These are phyloP conservation scores for Sinocyclocheilus anshuiensis DNA, from an alignment of 2,113 vertebrate genomes.

Conservation along the genomic window DNA sequence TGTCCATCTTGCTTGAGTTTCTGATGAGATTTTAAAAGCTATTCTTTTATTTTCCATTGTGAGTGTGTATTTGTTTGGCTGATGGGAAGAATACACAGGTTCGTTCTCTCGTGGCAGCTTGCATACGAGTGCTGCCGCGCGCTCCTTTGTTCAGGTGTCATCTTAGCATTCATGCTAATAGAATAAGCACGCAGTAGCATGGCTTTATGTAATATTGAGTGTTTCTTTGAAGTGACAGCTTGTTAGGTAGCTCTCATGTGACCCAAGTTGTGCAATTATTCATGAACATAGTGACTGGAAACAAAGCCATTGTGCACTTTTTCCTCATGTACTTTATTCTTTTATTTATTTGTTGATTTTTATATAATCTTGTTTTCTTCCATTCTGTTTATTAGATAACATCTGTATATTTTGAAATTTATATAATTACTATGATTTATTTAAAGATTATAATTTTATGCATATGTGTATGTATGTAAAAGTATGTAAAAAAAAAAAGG, in stretches of 20 bases:
- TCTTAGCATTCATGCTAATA: constrained; percentile 78
- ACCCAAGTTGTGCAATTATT: constrained; percentile 86
- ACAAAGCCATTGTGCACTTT: constrained; percentile 86
- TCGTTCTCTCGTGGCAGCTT: constrained; percentile 39
- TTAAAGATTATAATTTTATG: background rate
- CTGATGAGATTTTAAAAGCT: constrained; percentile 28
- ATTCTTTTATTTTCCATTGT: constrained; percentile 16
- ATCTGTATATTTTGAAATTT: background rate
- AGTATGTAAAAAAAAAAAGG: no score
- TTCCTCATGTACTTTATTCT: constrained; percentile 65
- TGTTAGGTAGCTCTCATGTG: constrained; percentile 84
- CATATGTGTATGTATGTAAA: no score
- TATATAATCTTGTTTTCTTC: background rate
- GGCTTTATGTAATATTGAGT: constrained; percentile 87
- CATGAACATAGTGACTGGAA: constrained; percentile 86
- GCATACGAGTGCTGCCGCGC: constrained; percentile 25
- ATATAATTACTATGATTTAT: background rate
- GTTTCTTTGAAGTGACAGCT: constrained; percentile 86
- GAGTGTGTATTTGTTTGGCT: background rate
- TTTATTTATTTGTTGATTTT: constrained; percentile 53
- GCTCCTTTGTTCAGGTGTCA: constrained; percentile 69
- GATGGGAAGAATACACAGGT: constrained; percentile 32
- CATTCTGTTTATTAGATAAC: background rate
- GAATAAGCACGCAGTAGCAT: constrained; percentile 70
- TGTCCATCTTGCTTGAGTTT: constrained; percentile 15